Base-by-base conservation (phyloP, 2,888 invertebrate species). In the Tachina grossa region DNA sequence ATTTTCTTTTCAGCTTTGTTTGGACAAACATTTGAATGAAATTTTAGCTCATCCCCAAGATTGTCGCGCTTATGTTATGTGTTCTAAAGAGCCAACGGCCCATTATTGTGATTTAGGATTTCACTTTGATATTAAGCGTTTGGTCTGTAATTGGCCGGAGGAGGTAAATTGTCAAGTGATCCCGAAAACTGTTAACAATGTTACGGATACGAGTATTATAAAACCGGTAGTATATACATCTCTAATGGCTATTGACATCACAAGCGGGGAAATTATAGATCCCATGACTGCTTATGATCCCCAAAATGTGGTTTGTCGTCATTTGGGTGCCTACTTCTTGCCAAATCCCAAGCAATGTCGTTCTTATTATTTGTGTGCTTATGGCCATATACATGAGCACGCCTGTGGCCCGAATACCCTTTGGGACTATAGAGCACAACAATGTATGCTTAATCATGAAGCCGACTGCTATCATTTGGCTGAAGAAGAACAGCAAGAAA, bases 291-390 rank as follows among this genome's bases (percentile, higher is more conserved):
- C 87, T 14, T 92, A 91, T 84, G 89, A 92, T 82, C 89, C 91
- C 0, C 41, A 86, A 13, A 84, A 89, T 13, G 86, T 92, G 2
- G 89, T 89, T 16, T 92, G 92, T 55, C 87, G 90, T 4, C 91
- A 92, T 74, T 90, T 89, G 74, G 92, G 92, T 0, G 89, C 91
- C 14, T 92, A 92, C 81, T 92, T 92, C 81, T 65, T 92, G 66
- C 92, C 92, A 6, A 92, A 92, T 89, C 92, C 92, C 3, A 87
- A 47, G 3, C 88, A 88, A 14, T 92, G 92, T 65, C 89, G 89
- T 51, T 74, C 88, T 47, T 92, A 92, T 85, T 91, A 89, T 55
- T 88, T 92, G 16, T 92, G 92, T 74, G 91, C 91, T 31, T 92
- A 92, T 63, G 90, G 90, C 0, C 90, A 91, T 51, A 84, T 92